Conservation (phyloP, 1,140 invertebrate species). For the Bombus pascuorum region DNA sequence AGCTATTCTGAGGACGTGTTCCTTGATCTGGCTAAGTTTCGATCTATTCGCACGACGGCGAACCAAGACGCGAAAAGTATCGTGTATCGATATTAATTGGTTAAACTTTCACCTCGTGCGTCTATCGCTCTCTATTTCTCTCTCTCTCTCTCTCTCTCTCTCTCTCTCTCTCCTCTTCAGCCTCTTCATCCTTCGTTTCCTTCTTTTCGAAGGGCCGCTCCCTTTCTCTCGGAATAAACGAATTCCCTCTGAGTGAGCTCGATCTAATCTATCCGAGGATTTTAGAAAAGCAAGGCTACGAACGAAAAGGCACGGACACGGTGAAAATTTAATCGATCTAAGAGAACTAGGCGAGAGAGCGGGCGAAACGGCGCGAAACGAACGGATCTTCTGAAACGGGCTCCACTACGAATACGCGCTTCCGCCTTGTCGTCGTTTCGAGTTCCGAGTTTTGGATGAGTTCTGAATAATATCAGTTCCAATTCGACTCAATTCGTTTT, state of each 20-base stretch:
- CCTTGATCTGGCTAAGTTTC: background rate
- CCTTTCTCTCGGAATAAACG: background rate
- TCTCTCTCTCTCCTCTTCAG: background rate
- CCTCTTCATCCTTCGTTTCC: background rate
- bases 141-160: background rate
- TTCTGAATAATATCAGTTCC: slow-evolving; percentile 17
- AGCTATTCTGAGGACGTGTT: background rate
- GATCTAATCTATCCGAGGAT: background rate
- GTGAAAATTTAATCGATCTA: background rate
- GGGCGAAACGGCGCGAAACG: background rate
- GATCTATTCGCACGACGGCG: background rate
- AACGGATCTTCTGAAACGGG: background rate
- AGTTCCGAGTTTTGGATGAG: slow-evolving; percentile 7
- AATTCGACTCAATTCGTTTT: slow-evolving; percentile 14
- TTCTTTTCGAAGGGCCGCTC: background rate
- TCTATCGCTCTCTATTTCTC: background rate
- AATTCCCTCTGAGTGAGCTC: background rate
- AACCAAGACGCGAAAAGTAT: background rate
- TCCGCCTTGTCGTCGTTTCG: slow-evolving; percentile 12
- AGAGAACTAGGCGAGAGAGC: background rate
- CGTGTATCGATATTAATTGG: slow-evolving; percentile 23
- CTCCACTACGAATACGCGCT: background rate
- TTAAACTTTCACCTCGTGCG: slow-evolving; percentile 24
- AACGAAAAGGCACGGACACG: background rate
- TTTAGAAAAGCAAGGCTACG: background rate